A percentile compares a stretch with the other conserved stretches of the same genome.
Evolutionary conservation across 2,888 invertebrate genomes (phyloP).

Genomic region (Fragum whitleyi): DNA sequence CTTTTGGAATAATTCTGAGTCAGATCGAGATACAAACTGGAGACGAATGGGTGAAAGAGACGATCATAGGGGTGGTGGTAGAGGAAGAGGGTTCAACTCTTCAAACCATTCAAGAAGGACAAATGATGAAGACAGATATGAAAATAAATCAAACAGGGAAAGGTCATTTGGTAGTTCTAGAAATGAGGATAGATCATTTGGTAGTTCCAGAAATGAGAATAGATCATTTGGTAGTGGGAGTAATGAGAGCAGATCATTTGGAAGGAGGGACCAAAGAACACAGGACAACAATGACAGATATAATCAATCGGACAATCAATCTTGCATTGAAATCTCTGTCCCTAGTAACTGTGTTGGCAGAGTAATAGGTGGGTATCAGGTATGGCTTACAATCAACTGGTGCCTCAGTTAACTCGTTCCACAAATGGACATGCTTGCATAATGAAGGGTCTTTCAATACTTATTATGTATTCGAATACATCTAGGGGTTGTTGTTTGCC

Average conservation of each 20-base stretch:
- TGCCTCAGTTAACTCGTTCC: too few species aligned
- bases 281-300: not conserved
- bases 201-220: not conserved
- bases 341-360: constrained; percentile 67
- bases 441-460: too few species aligned
- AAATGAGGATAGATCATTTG: not conserved
- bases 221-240: not conserved
- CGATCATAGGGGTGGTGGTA: not conserved
- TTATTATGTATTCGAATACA: too few species aligned
- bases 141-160: not conserved
- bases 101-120: not conserved
- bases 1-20: constrained; percentile 39
- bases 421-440: too few species aligned
- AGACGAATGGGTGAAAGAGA: not conserved
- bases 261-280: not conserved
- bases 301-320: not conserved
- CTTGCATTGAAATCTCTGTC: constrained; percentile 40
- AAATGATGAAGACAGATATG: not conserved
- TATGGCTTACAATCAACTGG: too few species aligned
- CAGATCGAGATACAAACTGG: constrained; percentile 21
- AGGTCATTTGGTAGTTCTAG: not conserved
- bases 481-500: too few species aligned
- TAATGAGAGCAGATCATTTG: constrained; percentile 2
- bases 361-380: constrained; percentile 70
- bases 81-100: constrained; percentile 6